Evolutionary conservation across 1,140 invertebrate genomes (phyloP), one percentile per base, ranked within the genome.

Genomic region (Ganaspis sp.): DNA sequence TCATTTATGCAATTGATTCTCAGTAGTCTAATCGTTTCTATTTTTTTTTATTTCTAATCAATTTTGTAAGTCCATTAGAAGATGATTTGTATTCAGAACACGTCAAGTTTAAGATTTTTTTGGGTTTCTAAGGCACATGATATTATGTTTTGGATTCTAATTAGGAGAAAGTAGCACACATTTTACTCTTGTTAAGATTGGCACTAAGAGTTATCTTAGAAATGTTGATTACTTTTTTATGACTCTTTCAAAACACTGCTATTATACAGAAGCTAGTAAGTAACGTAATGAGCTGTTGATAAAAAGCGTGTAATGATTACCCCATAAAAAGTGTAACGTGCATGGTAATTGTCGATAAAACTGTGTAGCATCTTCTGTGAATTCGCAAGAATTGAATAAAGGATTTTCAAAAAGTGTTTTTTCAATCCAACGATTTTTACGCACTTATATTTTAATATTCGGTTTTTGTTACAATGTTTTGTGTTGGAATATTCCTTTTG

Each of bases 171-270:
- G 58, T 64, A 26, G 23, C 49, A 53, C 54, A 26, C 11, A 64
- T 5, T 64, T 64, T 64, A 64, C 23, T 64, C 21, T 12, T 64
- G 23, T 64, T 15, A 64, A 64, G 54, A 64, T 12, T 64, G 54
- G 21, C 23, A 12, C 3, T 26, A 64, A 23, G 11, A 64, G 29
- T 64, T 23, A 64, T 29, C 21, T 23, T 29, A 64, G 21, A 29
- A 64, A 64, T 64, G 54, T 29, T 64, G 23, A 64, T 64, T 12
- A 15, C 23, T 15, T 64, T 64, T 64, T 64, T 64, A 64, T 64
- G 54, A 26, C 23, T 64, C 21, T 23, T 64, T 4, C 54, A 29
- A 26, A 64, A 29, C 23, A 29, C 54, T 29, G 1, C 23, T 26
- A 64, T 29, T 64, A 64, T 64, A 26, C 23, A 64, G 54, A 64